These are phyloP conservation scores for Crocidura indochinensis DNA, from an alignment of 2,797 vertebrate genomes.

Conservation along the genomic window DNA sequence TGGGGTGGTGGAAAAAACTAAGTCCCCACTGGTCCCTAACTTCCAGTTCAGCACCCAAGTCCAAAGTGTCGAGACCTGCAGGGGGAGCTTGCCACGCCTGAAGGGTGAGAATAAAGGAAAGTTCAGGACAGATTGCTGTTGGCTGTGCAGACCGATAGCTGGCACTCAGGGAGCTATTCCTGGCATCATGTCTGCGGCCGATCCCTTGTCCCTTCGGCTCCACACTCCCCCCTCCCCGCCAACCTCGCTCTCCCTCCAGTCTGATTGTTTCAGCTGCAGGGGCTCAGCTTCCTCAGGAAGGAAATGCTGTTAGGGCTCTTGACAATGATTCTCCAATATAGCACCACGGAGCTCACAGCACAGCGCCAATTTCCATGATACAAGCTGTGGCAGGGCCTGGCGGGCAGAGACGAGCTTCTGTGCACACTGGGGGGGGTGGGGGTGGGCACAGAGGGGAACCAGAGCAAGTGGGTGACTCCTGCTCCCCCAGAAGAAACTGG, in stretches of 20 bases:
- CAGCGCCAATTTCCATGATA: conserved; percentile 58
- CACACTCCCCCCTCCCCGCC: background rate
- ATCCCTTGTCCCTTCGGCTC: conserved; percentile 25
- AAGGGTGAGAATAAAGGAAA: background rate
- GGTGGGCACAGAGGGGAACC: background rate
- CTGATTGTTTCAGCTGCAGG: conserved; percentile 89
- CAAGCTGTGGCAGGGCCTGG: background rate
- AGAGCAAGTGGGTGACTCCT: background rate
- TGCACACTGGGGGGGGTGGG: background rate
- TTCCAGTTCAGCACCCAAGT: background rate
- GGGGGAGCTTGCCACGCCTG: background rate
- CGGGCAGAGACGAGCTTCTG: conserved; percentile 38
- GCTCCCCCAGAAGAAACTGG: conserved; percentile 10
- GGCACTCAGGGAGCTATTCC: conserved; percentile 68
- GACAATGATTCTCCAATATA: conserved; percentile 83
- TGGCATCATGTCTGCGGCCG: conserved; percentile 68
- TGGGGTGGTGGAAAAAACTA: background rate
- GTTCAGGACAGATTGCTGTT: conserved; percentile 29
- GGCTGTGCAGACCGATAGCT: background rate
- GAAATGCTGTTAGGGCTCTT: conserved; percentile 85
- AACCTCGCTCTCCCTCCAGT: conserved; percentile 74
- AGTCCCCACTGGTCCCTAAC: background rate
- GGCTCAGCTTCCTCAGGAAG: conserved; percentile 91
- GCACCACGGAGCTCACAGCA: background rate
- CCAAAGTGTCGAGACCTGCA: too few species aligned